Conservation (phyloP, 92 coral and sea anemone species). For the Virgularia gustaviana region DNA sequence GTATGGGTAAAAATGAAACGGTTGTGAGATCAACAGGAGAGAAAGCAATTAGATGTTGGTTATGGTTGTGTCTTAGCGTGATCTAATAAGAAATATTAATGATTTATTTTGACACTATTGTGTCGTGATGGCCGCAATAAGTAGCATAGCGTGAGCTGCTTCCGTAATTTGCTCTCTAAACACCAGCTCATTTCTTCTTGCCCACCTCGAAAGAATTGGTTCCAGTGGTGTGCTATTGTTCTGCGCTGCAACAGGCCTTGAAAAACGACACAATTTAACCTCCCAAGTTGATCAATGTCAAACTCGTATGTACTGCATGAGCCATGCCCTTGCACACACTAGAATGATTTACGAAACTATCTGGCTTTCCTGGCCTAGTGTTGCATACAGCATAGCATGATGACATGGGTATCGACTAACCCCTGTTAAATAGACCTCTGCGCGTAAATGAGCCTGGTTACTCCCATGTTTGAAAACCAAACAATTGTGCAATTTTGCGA, state of each 20-base stretch:
- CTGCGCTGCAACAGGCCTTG: slow-evolving; percentile 28
- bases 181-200: slow-evolving; percentile 7
- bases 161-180: slow-evolving; percentile 39
- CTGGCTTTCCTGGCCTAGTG: too few species aligned
- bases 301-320: too few species aligned
- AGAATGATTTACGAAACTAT: too few species aligned
- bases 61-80: slow-evolving; percentile 8
- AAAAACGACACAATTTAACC: slow-evolving; percentile 15
- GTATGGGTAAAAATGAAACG: slow-evolving; percentile 18
- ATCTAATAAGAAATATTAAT: slow-evolving; percentile 34
- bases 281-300: too few species aligned
- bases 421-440: too few species aligned
- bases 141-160: slow-evolving; percentile 28
- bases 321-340: too few species aligned
- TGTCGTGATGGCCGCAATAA: slow-evolving; percentile 21
- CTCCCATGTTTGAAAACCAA: too few species aligned
- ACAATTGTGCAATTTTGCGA: too few species aligned
- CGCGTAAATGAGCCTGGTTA: too few species aligned
- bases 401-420: too few species aligned
- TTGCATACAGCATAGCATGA: too few species aligned
- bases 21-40: slow-evolving; percentile 9
- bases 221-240: slow-evolving; percentile 22
- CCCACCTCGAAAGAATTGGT: neutral
- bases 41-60: slow-evolving; percentile 15
- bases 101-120: slow-evolving; percentile 42